A percentile compares a stretch with the other conserved stretches of the same genome.
Conservation (phyloP, 2,888 invertebrate genomes). For the Plebejus anna region DNA sequence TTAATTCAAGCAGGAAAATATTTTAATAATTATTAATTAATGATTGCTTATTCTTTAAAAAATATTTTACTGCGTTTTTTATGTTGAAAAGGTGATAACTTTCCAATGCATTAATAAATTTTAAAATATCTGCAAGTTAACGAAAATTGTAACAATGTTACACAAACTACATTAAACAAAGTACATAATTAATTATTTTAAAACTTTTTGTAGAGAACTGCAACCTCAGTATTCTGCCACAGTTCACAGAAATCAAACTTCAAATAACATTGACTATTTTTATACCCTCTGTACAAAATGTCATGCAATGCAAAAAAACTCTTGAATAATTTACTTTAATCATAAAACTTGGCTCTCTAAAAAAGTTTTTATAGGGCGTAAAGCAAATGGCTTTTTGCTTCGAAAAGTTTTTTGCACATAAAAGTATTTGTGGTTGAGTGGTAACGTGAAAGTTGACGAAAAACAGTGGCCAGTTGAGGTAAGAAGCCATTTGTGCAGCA, state of each 20-base stretch:
- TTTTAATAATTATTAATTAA: not conserved
- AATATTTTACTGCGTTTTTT: too few relatives aligned
- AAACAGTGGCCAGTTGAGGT: conserved; percentile 18
- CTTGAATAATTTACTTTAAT: conserved; percentile 13
- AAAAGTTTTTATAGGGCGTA: conserved; percentile 24
- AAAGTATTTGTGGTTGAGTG: conserved; percentile 26
- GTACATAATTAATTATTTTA: too few relatives aligned
- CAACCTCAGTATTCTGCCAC: not conserved
- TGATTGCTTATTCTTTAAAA: not conserved
- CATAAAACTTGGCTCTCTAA: conserved; percentile 18
- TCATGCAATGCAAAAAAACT: not conserved
- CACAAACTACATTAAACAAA: too few relatives aligned
- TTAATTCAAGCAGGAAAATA: not conserved
- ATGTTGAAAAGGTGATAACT: too few relatives aligned
- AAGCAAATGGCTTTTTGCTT: conserved; percentile 8
- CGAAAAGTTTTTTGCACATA: conserved; percentile 21
- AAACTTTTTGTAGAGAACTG: not conserved
- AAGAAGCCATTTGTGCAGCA: not conserved
- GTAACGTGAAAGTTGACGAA: conserved; percentile 24
- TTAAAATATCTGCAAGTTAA: too few relatives aligned
- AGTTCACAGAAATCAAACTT: not conserved
- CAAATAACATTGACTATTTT: not conserved
- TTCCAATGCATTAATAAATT: too few relatives aligned
- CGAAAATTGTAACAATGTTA: too few relatives aligned
- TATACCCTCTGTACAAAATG: not conserved